Percentiles rank a stretch among this genome's conserved stretches.
Evolutionary conservation across 2,797 vertebrate genomes (phyloP).

Genomic region (Syngnathus acus): DNA sequence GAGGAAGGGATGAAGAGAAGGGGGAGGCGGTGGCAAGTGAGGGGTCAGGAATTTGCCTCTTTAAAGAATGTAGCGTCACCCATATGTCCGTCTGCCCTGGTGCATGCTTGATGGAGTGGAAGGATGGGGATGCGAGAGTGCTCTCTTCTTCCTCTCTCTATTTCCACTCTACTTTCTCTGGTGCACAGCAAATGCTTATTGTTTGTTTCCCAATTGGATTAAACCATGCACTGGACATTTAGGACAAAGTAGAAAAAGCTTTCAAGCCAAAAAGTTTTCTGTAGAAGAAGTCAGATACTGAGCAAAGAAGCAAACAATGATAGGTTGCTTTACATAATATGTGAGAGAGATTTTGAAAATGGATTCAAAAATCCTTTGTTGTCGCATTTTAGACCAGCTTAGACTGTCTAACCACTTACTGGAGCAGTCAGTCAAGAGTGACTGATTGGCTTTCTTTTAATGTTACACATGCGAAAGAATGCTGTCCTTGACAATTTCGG

Average conservation of each 20-base stretch:
- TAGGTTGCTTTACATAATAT: no score
- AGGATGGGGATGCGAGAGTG: slow-evolving; percentile 57
- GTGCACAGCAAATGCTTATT: slow-evolving; percentile 48
- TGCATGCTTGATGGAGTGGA: slow-evolving; percentile 63
- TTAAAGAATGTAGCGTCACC: slow-evolving; percentile 69
- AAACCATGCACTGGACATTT: slow-evolving; percentile 52
- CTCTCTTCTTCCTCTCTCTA: slow-evolving; percentile 45
- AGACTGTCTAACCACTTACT: no score
- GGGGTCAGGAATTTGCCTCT: slow-evolving; percentile 62
- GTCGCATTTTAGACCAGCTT: no score
- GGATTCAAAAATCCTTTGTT: no score
- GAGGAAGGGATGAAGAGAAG: slow-evolving; percentile 21
- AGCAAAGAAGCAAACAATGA: no score
- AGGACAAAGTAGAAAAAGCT: slow-evolving; percentile 35
- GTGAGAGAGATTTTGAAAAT: no score
- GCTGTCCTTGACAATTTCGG: no score
- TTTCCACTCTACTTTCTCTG: slow-evolving; percentile 51
- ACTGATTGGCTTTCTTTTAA: no score
- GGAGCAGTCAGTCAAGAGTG: no score
- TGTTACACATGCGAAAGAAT: no score
- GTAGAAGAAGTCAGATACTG: slow-evolving; percentile 26
- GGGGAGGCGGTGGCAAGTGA: slow-evolving; percentile 39
- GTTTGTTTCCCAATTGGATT: slow-evolving; percentile 58
- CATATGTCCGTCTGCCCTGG: slow-evolving; percentile 66
- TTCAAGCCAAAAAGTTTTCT: slow-evolving; percentile 29